Percentiles rank a stretch among this genome's conserved stretches.
Conservation (phyloP, 2,797 vertebrate species). For the Margarornis squamiger region DNA sequence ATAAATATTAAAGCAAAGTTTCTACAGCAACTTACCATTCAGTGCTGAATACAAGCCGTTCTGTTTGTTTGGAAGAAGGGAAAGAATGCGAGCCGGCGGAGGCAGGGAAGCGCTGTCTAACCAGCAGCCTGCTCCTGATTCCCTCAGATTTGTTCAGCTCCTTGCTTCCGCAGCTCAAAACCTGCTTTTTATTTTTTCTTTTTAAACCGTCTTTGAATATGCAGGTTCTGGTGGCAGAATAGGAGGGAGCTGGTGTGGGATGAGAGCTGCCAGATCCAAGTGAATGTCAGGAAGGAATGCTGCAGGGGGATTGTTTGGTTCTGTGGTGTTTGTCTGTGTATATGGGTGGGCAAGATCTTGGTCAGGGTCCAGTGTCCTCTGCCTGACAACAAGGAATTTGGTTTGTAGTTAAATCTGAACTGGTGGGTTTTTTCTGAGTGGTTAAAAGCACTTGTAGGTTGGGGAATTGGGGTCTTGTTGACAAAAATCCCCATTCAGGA, state of each 20-base stretch:
- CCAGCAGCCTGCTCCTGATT: slow-evolving; percentile 8
- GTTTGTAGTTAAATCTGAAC: not conserved
- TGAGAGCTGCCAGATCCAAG: not conserved
- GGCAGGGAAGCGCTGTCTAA: not conserved
- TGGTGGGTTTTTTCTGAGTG: not conserved
- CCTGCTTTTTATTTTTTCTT: not conserved
- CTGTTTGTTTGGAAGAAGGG: slow-evolving; percentile 56
- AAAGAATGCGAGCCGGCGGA: not conserved
- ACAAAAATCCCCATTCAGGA: not conserved
- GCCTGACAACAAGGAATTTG: not conserved
- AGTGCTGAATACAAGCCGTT: slow-evolving; percentile 68
- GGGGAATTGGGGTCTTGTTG: not conserved
- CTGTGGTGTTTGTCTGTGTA: fast-evolving
- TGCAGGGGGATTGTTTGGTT: not conserved
- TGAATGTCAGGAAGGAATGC: not conserved
- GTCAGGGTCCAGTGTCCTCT: not conserved
- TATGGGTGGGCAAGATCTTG: fast-evolving
- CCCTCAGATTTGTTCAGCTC: slow-evolving; percentile 27
- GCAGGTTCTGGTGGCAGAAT: not conserved
- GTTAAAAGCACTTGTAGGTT: not conserved
- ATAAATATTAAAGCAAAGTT: slow-evolving; percentile 76
- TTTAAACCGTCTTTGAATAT: not conserved
- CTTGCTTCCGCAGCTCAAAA: not conserved
- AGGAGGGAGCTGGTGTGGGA: not conserved
- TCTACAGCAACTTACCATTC: slow-evolving; percentile 62